These are phyloP conservation scores for Thripadectes ignobilis DNA, from an alignment of 2,797 vertebrate genomes.

Conservation along the genomic window DNA sequence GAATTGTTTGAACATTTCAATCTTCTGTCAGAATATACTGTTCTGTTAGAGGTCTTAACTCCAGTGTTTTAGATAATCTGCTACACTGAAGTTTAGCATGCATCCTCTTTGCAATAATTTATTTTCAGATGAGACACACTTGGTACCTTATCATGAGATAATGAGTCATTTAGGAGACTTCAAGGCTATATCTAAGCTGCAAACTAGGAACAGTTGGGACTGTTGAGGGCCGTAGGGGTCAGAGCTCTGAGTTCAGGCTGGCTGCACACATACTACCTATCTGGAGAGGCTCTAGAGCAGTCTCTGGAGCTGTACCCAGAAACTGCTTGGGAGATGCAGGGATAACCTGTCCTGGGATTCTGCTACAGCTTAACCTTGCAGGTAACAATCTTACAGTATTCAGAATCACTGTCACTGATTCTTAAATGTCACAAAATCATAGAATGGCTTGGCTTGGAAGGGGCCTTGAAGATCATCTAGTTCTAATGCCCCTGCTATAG, in stretches of 20 bases:
- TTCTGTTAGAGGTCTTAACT: not conserved
- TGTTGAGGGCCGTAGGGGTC: not conserved
- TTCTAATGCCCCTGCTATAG: not conserved
- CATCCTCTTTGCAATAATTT: not conserved
- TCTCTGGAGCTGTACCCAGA: not conserved
- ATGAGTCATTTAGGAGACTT: not conserved
- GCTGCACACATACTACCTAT: fast-evolving
- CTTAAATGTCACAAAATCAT: not conserved
- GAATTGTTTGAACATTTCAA: constrained; percentile 42
- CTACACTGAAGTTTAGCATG: not conserved
- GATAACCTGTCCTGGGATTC: not conserved
- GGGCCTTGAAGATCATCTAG: not conserved
- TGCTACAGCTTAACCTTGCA: not conserved
- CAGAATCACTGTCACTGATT: too few species aligned
- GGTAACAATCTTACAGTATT: not conserved
- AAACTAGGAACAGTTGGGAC: not conserved
- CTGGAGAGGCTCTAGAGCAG: not conserved
- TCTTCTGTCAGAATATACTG: constrained; percentile 11
- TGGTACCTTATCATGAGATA: not conserved
- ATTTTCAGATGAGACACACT: not conserved
- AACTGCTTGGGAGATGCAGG: not conserved
- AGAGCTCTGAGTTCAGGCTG: not conserved
- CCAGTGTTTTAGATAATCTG: not conserved
- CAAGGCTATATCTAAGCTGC: not conserved
- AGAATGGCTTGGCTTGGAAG: not conserved